Evolutionary conservation across 2,797 vertebrate species (phyloP).

Genomic region (Fistularia tabacaria): DNA sequence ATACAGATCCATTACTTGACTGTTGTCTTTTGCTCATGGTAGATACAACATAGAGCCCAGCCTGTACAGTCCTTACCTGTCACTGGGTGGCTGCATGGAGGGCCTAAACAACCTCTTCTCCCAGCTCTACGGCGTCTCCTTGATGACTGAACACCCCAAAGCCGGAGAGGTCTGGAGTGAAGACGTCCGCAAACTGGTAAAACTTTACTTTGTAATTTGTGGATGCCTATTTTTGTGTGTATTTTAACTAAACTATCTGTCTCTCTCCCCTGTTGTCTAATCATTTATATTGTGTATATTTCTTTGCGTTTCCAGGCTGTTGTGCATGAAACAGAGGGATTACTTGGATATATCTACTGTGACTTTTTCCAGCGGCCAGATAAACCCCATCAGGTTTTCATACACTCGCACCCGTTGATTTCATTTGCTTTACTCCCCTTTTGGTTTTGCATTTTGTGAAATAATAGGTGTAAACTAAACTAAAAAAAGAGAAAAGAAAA

Average conservation of each 20-base stretch:
- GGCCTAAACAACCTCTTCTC: conserved; percentile 88
- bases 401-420: not conserved
- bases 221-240: not conserved
- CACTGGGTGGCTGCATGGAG: conserved; percentile 95
- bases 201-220: not conserved
- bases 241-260: no score
- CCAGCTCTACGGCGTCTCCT: conserved; percentile 86
- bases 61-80: conserved; percentile 91
- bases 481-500: no score
- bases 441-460: not conserved
- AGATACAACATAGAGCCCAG: conserved; percentile 96
- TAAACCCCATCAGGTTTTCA: conserved; percentile 91
- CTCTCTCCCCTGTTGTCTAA: conserved; percentile 5
- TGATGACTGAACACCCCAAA: conserved; percentile 83
- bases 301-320: conserved; percentile 79
- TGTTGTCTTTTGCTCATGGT: not conserved
- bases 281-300: conserved; percentile 11
- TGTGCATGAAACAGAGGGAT: conserved; percentile 91
- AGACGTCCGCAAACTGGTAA: conserved; percentile 91
- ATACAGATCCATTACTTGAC: no score
- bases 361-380: conserved; percentile 91
- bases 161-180: conserved; percentile 94
- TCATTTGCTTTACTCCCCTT: not conserved
- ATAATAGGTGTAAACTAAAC: not conserved
- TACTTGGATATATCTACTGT: conserved; percentile 96